Evolutionary conservation across 2,888 invertebrate genomes (phyloP).

Genomic region (Eristalinus sepulchralis): DNA sequence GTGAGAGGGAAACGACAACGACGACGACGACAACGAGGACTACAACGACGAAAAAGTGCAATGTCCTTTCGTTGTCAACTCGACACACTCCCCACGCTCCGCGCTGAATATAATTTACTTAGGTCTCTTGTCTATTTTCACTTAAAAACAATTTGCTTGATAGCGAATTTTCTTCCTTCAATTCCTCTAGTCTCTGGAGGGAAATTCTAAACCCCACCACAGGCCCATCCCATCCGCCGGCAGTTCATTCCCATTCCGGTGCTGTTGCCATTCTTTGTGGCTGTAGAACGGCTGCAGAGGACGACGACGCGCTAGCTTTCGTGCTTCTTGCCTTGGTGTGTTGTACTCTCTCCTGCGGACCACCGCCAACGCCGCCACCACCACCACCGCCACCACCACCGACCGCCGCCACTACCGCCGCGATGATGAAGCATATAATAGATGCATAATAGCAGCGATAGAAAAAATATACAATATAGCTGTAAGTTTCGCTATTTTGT

Average conservation of each 20-base stretch:
- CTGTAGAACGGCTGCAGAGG: slow-evolving; percentile 44
- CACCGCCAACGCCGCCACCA: not conserved
- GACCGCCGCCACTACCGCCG: not conserved
- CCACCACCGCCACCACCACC: not conserved
- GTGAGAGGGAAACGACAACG: not conserved
- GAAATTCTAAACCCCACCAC: slow-evolving; percentile 17
- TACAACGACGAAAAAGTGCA: slow-evolving; percentile 56
- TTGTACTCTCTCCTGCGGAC: slow-evolving; percentile 37
- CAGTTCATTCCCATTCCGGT: slow-evolving; percentile 9
- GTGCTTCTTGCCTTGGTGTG: slow-evolving; percentile 49
- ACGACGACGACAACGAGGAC: not conserved
- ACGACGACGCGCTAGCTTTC: slow-evolving; percentile 43
- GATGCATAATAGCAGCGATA: slow-evolving; percentile 40
- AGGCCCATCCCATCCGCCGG: no score
- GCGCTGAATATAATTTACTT: slow-evolving; percentile 68
- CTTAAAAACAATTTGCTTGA: slow-evolving; percentile 72
- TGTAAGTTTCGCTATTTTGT: slow-evolving; percentile 63
- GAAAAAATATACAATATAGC: slow-evolving; percentile 42
- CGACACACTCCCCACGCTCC: slow-evolving; percentile 15
- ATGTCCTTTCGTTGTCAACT: slow-evolving; percentile 70
- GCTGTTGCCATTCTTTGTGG: slow-evolving; percentile 37
- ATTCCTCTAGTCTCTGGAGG: slow-evolving; percentile 55
- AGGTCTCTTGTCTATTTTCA: slow-evolving; percentile 71
- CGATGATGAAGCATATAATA: slow-evolving; percentile 65
- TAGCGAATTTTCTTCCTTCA: slow-evolving; percentile 70